Conservation (phyloP, 1,140 invertebrate species). For the Magallana gigas region DNA sequence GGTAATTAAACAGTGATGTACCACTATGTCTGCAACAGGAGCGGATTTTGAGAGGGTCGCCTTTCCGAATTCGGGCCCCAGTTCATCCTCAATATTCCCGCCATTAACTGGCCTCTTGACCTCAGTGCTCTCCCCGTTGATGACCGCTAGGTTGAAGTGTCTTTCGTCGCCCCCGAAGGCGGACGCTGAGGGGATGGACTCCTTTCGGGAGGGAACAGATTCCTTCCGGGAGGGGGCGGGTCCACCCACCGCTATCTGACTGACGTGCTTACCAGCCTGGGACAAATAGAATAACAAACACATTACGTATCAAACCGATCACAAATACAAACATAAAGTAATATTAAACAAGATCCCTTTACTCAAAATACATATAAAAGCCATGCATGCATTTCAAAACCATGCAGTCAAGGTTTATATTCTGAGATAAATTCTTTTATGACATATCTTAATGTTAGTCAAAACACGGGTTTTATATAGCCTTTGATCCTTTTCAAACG, state of each 20-base stretch:
- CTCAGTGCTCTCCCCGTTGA: conserved; percentile 29
- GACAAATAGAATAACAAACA: neutral
- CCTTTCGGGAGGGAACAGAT: neutral
- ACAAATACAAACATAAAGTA: too few species aligned
- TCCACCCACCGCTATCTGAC: conserved; percentile 15
- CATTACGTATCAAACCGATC: neutral
- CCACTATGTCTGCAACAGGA: conserved; percentile 48
- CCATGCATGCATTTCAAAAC: too few species aligned
- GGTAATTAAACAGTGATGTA: conserved; percentile 27
- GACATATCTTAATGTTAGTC: too few species aligned
- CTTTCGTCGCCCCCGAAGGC: conserved; percentile 56
- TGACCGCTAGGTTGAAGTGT: conserved; percentile 53
- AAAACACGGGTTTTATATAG: too few species aligned
- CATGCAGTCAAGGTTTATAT: too few species aligned
- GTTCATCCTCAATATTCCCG: conserved; percentile 28
- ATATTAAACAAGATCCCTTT: too few species aligned
- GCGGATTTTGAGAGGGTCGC: conserved; percentile 56
- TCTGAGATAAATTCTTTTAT: too few species aligned
- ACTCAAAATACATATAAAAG: too few species aligned
- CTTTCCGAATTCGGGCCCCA: conserved; percentile 52
- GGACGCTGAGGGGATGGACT: conserved; percentile 27
- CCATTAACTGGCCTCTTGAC: neutral
- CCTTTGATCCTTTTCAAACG: too few species aligned
- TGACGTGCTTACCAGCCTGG: conserved; percentile 34
- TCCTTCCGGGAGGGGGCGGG: neutral